phyloP scores from a whole-genome alignment of 2,113 vertebrate species.

The Boulengeromyrus knoepffleri region DNA sequence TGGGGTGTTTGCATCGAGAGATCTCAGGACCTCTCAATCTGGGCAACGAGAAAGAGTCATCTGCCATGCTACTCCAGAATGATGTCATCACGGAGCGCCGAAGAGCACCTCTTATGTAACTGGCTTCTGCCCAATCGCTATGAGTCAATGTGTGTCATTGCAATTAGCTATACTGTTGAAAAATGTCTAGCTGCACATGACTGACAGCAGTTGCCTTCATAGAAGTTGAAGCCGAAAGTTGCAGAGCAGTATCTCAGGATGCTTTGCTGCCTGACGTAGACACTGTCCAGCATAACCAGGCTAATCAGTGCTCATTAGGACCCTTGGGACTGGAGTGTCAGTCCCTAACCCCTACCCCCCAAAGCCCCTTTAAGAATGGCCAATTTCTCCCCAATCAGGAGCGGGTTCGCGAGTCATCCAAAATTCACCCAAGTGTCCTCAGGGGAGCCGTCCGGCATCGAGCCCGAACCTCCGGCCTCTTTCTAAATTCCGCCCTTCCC shows the following conservation, averaged over 20 bases:
- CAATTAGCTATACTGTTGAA: not conserved
- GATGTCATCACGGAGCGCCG: not conserved
- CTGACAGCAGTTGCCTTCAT: not conserved
- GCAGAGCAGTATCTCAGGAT: not conserved
- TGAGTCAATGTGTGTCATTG: not conserved
- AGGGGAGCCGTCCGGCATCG: not conserved
- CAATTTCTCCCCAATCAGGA: not conserved
- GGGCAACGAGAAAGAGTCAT: not conserved
- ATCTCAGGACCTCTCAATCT: not conserved
- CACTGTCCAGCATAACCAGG: not conserved
- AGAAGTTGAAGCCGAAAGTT: not conserved
- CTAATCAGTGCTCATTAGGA: not conserved
- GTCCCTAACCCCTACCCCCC: not conserved
- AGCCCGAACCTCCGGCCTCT: not conserved
- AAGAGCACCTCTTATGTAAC: not conserved
- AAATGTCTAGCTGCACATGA: not conserved
- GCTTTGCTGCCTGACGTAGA: not conserved
- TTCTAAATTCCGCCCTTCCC: not conserved
- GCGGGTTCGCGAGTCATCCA: not conserved
- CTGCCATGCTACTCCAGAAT: not conserved
- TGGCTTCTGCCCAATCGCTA: not conserved
- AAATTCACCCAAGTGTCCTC: not conserved
- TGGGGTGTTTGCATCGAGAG: not conserved
- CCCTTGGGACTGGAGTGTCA: not conserved
- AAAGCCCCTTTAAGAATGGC: not conserved